Evolutionary conservation across 1,140 invertebrate genomes (phyloP).

Genomic region (Euwallacea similis): DNA sequence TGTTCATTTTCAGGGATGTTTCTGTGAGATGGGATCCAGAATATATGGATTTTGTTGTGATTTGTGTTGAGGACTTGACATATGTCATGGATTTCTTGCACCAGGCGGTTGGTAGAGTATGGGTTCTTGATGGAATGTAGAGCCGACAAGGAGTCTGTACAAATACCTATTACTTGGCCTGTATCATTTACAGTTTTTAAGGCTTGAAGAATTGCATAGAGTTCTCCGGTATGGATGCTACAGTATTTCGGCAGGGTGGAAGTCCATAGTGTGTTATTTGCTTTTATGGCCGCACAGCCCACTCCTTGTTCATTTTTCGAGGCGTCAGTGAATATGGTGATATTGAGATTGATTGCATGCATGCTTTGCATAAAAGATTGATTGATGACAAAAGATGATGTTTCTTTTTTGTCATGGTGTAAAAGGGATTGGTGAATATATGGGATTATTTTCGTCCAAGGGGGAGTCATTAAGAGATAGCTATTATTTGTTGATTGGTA

Average conservation of each 20-base stretch:
- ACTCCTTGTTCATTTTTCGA: conserved; percentile 19
- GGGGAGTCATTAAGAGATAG: neutral
- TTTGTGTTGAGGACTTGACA: conserved; percentile 6
- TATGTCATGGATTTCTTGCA: conserved; percentile 17
- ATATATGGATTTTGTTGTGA: conserved; percentile 3
- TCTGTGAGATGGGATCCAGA: conserved; percentile 29
- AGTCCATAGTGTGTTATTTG: neutral
- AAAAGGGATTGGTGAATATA: neutral
- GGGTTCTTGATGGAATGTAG: neutral
- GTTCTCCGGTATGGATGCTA: conserved; percentile 16
- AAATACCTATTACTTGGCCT: neutral
- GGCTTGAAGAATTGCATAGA: conserved; percentile 13
- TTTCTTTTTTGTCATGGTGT: neutral
- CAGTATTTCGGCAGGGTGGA: conserved; percentile 6
- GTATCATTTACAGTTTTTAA: neutral
- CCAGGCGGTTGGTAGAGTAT: conserved; percentile 1
- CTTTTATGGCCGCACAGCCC: neutral
- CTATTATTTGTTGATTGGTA: neutral
- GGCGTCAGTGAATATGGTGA: conserved; percentile 22
- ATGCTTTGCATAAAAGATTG: neutral
- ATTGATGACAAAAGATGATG: neutral
- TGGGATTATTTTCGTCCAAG: conserved; percentile 8
- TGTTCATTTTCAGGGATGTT: conserved; percentile 24
- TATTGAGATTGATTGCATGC: conserved; percentile 12
- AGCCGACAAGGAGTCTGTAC: conserved; percentile 3